Evolutionary conservation across 2,888 invertebrate species (phyloP).

Genomic region (Microlaimidae sp.): DNA sequence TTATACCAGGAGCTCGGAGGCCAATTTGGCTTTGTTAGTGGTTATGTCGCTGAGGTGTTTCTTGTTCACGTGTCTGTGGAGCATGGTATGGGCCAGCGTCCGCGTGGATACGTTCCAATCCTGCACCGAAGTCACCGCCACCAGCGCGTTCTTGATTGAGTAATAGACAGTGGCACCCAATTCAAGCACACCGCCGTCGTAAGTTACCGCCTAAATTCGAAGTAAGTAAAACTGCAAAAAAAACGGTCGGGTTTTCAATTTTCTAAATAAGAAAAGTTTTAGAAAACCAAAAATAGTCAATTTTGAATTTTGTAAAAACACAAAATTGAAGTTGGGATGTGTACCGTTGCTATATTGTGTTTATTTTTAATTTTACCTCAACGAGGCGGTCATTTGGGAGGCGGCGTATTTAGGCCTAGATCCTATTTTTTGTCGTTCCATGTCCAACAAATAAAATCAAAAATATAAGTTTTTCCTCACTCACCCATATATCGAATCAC

Average conservation of each 20-base stretch:
- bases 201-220: conserved; percentile 34
- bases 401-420: no score
- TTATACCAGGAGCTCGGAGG: conserved; percentile 26
- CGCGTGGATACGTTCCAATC: conserved; percentile 37
- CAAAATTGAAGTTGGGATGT: no score
- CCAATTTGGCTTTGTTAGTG: conserved; percentile 21
- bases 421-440: no score
- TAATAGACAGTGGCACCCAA: conserved; percentile 39
- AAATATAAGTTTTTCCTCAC: no score
- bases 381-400: no score
- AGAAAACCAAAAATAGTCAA: not conserved
- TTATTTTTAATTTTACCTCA: no score
- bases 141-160: conserved; percentile 36
- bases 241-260: no score
- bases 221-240: not conserved
- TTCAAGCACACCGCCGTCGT: conserved; percentile 39
- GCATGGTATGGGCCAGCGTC: conserved; percentile 36
- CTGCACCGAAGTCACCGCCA: conserved; percentile 37
- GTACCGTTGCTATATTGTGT: no score
- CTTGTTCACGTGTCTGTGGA: conserved; percentile 36
- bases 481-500: no score
- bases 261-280: not conserved
- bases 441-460: no score
- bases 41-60: conserved; percentile 31
- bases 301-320: not conserved